phyloP scores from a whole-genome alignment of 2,113 vertebrate genomes.

The Eurystomus gularis region DNA sequence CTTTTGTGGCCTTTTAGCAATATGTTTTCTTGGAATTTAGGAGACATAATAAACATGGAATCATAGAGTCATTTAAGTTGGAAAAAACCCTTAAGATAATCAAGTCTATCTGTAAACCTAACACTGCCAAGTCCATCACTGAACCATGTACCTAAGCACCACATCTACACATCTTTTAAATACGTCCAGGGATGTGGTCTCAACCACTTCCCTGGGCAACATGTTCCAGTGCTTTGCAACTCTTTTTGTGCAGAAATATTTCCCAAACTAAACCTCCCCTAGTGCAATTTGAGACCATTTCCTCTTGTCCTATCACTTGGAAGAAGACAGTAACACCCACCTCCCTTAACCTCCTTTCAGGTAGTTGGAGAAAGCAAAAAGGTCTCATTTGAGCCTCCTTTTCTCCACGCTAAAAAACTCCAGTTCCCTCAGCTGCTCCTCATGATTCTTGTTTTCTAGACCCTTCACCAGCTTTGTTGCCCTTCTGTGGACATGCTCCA shows the following conservation, averaged over 20 bases:
- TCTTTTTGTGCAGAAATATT: neutral
- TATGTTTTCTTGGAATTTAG: neutral
- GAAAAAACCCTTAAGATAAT: neutral
- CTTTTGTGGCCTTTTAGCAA: neutral
- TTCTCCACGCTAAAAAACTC: neutral
- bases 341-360: neutral
- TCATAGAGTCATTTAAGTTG: neutral
- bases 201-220: neutral
- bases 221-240: neutral
- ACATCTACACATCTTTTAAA: no score
- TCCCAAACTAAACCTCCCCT: neutral
- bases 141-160: neutral
- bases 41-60: neutral
- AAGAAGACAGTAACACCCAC: no score
- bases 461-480: neutral
- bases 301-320: neutral
- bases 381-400: neutral
- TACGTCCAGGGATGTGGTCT: neutral
- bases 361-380: neutral
- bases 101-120: neutral
- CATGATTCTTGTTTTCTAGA: neutral
- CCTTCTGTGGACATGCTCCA: no score
- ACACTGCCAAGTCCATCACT: neutral
- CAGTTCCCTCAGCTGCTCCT: neutral
- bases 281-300: neutral